Conservation (phyloP, 2,113 vertebrate species). For the Notarius lentiginosus region DNA sequence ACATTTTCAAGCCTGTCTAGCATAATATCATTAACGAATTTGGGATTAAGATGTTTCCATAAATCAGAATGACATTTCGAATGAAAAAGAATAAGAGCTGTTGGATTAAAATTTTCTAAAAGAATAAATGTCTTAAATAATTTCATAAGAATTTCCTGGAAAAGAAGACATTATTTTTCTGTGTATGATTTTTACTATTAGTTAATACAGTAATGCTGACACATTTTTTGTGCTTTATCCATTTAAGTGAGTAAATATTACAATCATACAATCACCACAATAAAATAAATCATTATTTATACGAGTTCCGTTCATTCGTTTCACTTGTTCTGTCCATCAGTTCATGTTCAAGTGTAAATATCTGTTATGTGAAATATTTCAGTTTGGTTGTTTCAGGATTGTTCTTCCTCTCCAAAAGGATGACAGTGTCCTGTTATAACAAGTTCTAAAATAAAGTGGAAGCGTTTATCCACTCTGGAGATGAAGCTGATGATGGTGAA, state of each 20-base stretch:
- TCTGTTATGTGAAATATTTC: neutral
- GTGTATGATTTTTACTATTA: neutral
- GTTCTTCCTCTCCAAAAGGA: neutral
- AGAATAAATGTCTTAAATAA: neutral
- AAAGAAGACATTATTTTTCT: neutral
- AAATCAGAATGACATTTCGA: neutral
- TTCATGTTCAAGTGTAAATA: neutral
- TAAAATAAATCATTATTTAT: neutral
- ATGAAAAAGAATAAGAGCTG: neutral
- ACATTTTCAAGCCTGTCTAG: neutral
- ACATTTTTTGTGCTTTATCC: neutral
- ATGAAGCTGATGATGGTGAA: slow-evolving; percentile 1
- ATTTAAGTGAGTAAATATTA: slow-evolving; percentile 3
- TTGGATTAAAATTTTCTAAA: neutral
- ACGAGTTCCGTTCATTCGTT: neutral
- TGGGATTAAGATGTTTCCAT: neutral
- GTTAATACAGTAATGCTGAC: neutral
- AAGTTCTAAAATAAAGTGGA: neutral
- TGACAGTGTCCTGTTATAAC: neutral
- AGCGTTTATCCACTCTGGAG: neutral
- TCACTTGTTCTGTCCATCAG: neutral
- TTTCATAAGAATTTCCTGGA: neutral
- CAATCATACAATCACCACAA: neutral
- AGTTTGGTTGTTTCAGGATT: neutral
- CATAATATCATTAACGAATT: neutral